These are phyloP conservation scores for Mercenaria mercenaria DNA, from an alignment of 1,140 invertebrate genomes.

Conservation along the genomic window DNA sequence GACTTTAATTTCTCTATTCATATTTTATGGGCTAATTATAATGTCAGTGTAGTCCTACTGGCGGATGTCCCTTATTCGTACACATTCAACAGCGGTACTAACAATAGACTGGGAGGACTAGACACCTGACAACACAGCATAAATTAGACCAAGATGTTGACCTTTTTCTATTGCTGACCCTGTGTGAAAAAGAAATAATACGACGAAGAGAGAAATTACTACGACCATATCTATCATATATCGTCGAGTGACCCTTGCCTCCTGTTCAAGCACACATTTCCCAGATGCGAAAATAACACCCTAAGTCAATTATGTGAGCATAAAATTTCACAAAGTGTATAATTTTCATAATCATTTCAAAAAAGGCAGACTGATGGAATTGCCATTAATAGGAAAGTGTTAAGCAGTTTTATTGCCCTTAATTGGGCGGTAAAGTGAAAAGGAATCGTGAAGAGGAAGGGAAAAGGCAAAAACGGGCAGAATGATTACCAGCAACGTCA, in stretches of 20 bases:
- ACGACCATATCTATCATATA: slow-evolving; percentile 34
- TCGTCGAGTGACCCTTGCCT: slow-evolving; percentile 43
- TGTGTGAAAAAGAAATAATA: too few species aligned
- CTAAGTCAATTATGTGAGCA: slow-evolving; percentile 27
- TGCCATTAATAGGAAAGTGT: slow-evolving; percentile 42
- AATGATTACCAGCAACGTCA: neutral
- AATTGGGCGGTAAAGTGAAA: slow-evolving; percentile 38
- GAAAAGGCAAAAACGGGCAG: neutral
- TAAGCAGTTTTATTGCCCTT: slow-evolving; percentile 56
- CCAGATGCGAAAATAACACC: slow-evolving; percentile 40
- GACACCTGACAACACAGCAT: slow-evolving; percentile 8
- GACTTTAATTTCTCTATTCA: neutral
- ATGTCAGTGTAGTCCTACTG: neutral
- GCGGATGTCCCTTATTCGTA: neutral
- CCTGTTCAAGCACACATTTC: slow-evolving; percentile 31
- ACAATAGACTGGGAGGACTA: neutral
- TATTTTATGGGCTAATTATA: slow-evolving; percentile 15
- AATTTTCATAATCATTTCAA: slow-evolving; percentile 58
- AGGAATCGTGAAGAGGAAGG: neutral
- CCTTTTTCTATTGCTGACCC: slow-evolving; percentile 10
- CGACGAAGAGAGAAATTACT: too few species aligned
- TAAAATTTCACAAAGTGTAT: slow-evolving; percentile 44
- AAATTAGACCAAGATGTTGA: slow-evolving; percentile 35
- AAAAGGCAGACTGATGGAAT: slow-evolving; percentile 1
- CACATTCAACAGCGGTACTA: neutral